Evolutionary conservation across 2,888 invertebrate genomes (phyloP), one percentile per base, ranked within the genome.

Genomic region (Miltochrista miniata): DNA sequence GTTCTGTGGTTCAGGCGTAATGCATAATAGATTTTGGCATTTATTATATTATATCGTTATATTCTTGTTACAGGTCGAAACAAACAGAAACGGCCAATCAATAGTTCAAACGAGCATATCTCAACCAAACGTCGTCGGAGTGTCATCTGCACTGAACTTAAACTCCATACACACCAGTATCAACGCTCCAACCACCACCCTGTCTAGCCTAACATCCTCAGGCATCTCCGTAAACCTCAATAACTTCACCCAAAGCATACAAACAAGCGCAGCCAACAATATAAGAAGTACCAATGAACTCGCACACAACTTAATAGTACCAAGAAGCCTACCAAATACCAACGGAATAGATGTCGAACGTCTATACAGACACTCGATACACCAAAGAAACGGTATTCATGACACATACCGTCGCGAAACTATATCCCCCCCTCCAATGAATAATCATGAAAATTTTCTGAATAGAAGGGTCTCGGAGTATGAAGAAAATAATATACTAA

Each of bases 301-400:
- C 1, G 85, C 90, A 0, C 91, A 90, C 64, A 90, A 90, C 40
- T 53, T 91, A 5, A 85, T 90, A 0, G 69, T 90, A 0, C 88
- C 87, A 9, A 59, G 87, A 44, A 73, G 66, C 40, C 70, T 81
- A 47, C 78, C 83, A 1, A 62, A 78, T 0, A 72, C 84, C 0
- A 86, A 88, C 59, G 93, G 93, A 4, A 83, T 92, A 33, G 90
- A 87, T n/a, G 56, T 81, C 1, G 89, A 90, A 13, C 80, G 81
- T 1, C 46, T 81, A 2, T 81, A 87, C 54, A 72, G 86, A 0
- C 54, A 81, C 7, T 45, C 67, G 2, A 42, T 72, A 10, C 82
- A 83, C 29, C 63, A 81, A 18, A 69, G 90, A 2, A 91, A 90
- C 59, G 91, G 90, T 0, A 74, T 88, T 1, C 88, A 90, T 58